phyloP scores from a whole-genome alignment of 2,797 vertebrate genomes.

The Propithecus perrieri region DNA sequence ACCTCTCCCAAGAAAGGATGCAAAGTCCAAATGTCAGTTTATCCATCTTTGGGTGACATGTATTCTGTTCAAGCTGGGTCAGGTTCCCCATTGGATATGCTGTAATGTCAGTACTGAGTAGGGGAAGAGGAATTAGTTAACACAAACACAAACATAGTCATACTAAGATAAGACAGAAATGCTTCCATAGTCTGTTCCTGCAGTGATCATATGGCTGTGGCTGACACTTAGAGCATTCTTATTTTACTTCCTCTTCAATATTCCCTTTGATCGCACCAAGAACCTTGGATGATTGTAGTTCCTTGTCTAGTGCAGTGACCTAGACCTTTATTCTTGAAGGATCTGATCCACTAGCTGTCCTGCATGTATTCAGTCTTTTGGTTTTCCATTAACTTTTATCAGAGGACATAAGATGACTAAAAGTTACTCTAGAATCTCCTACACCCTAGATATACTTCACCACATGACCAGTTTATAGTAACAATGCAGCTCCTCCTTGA shows the following conservation, averaged over 20 bases:
- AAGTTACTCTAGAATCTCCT: neutral
- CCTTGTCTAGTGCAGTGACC: neutral
- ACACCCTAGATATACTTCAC: neutral
- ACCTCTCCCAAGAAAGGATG: neutral
- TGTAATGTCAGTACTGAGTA: neutral
- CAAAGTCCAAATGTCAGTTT: neutral
- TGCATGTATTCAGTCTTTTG: neutral
- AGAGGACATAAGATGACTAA: neutral
- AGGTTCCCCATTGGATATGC: neutral
- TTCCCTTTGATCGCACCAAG: neutral
- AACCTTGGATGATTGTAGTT: neutral
- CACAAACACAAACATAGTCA: neutral
- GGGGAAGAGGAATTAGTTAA: neutral
- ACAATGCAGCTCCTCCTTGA: neutral
- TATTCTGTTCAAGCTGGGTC: neutral
- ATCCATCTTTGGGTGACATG: neutral
- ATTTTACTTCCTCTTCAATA: neutral
- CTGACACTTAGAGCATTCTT: neutral
- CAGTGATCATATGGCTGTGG: neutral
- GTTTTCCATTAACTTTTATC: neutral
- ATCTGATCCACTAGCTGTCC: neutral
- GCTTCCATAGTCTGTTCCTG: neutral
- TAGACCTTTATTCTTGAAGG: neutral
- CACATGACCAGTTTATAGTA: neutral
- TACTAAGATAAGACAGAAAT: neutral